Evolutionary conservation across 2,113 vertebrate species (phyloP).

Genomic region (Lasiurus cinereus): DNA sequence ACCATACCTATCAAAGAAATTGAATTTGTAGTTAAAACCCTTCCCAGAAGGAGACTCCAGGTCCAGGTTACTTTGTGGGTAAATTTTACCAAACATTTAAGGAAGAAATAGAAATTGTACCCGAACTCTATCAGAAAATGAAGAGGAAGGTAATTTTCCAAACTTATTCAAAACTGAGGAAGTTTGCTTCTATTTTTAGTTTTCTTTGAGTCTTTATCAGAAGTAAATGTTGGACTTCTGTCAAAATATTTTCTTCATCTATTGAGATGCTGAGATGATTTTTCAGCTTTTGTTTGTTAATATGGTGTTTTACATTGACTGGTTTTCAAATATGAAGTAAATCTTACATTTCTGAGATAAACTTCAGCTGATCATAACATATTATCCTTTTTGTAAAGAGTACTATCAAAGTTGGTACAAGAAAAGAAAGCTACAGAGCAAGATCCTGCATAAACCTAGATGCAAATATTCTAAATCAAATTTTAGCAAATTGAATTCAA

Average conservation of each 20-base stretch:
- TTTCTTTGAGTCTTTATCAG: not conserved
- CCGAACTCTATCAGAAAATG: not conserved
- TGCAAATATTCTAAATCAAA: conserved; percentile 21
- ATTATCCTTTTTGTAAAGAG: not conserved
- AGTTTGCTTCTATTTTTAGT: not conserved
- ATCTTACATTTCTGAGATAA: conserved; percentile 34
- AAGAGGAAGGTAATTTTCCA: not conserved
- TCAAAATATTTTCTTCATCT: not conserved
- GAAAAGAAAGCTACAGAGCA: not conserved
- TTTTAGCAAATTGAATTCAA: not conserved
- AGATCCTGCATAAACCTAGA: not conserved
- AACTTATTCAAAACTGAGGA: not conserved
- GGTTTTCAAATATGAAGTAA: conserved; percentile 36
- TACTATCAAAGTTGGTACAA: not conserved
- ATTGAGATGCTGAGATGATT: not conserved
- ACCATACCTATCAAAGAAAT: not conserved
- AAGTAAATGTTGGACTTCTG: not conserved
- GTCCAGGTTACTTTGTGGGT: not conserved
- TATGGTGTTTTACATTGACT: not conserved
- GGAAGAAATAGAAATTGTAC: not conserved
- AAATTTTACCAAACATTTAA: not conserved
- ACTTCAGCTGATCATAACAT: not conserved
- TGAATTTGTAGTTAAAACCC: conserved; percentile 40
- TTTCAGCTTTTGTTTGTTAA: not conserved
- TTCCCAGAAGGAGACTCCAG: not conserved